These are phyloP conservation scores for Caiman crocodilus DNA, from an alignment of 2,797 vertebrate species.

Conservation along the genomic window DNA sequence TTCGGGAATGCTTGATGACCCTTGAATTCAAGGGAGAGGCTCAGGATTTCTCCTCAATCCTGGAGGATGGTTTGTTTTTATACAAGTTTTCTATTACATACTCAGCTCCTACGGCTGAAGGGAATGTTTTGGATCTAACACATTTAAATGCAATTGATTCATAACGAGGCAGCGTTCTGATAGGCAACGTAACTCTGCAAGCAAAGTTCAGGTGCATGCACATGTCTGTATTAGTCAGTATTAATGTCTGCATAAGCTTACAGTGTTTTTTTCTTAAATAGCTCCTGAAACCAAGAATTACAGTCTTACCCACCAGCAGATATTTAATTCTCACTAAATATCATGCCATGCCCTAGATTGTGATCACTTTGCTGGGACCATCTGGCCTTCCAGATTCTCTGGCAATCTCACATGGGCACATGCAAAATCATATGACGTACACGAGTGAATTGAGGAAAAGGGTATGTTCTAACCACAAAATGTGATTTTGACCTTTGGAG, in stretches of 20 bases:
- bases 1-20: too few relatives aligned
- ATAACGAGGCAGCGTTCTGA: not conserved
- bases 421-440: not conserved
- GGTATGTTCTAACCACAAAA: not conserved
- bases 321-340: not conserved
- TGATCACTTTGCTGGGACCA: not conserved
- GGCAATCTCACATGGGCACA: not conserved
- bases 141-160: not conserved
- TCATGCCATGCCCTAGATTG: not conserved
- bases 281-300: too few relatives aligned
- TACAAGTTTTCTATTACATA: not conserved
- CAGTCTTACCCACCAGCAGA: too few relatives aligned
- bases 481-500: not conserved
- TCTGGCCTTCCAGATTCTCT: not conserved
- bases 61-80: too few relatives aligned
- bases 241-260: not conserved
- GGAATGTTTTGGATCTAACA: not conserved
- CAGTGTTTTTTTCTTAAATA: not conserved
- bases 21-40: too few relatives aligned
- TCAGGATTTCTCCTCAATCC: too few relatives aligned
- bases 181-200: not conserved
- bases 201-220: not conserved
- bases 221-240: too few relatives aligned
- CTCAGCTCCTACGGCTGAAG: not conserved
- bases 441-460: not conserved